Evolutionary conservation across 2,888 invertebrate genomes (phyloP).

Genomic region (Mechanitis messenoides): DNA sequence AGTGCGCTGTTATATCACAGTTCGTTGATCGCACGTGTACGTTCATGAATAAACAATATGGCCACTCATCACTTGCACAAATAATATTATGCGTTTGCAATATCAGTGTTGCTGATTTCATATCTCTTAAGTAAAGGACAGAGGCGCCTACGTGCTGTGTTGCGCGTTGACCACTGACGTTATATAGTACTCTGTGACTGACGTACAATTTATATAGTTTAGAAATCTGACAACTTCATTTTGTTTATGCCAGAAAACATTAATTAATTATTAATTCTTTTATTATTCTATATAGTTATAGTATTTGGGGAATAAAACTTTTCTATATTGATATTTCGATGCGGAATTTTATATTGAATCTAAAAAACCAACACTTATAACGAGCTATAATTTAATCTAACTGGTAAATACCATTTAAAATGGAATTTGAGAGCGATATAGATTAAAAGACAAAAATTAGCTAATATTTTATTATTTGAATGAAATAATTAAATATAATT

Average conservation of each 20-base stretch:
- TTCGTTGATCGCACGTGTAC: conserved; percentile 36
- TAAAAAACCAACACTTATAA: too few relatives aligned
- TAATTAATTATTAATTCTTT: neutral
- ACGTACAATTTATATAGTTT: neutral
- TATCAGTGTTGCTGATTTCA: conserved; percentile 39
- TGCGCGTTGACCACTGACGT: conserved; percentile 50
- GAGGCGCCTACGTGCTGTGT: conserved; percentile 65
- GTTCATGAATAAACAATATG: conserved; percentile 38
- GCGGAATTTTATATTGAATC: too few relatives aligned
- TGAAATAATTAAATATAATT: neutral
- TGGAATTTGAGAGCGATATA: too few relatives aligned
- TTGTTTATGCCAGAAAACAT: neutral
- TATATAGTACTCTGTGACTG: neutral
- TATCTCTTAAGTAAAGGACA: conserved; percentile 37
- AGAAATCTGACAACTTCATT: neutral
- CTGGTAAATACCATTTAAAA: too few relatives aligned
- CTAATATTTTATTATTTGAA: neutral
- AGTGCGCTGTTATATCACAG: conserved; percentile 31
- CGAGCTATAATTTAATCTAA: too few relatives aligned
- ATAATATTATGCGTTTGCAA: conserved; percentile 33
- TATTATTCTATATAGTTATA: neutral
- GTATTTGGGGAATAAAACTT: neutral
- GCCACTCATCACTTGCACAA: conserved; percentile 34
- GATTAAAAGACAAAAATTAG: too few relatives aligned
- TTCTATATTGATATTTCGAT: too few relatives aligned